These are phyloP conservation scores for Neomorphus geoffroyi DNA, from an alignment of 2,797 vertebrate genomes.

Conservation along the genomic window DNA sequence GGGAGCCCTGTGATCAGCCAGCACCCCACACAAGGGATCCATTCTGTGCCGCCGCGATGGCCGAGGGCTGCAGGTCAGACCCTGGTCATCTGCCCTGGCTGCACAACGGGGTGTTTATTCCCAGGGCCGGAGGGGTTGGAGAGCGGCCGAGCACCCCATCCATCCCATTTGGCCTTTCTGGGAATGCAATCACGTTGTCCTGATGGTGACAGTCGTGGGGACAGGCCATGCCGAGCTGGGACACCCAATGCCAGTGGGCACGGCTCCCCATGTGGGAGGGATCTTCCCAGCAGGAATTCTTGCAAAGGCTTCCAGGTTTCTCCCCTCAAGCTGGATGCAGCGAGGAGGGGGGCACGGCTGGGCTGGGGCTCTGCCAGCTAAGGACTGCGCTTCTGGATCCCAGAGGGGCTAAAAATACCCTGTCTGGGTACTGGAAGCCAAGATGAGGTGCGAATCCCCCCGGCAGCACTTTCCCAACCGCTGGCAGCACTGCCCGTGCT, in stretches of 20 bases:
- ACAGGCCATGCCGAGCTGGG: neutral
- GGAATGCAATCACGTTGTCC: neutral
- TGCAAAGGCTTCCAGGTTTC: neutral
- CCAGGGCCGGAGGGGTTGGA: neutral
- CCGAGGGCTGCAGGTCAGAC: neutral
- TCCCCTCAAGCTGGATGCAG: neutral
- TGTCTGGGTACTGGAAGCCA: neutral
- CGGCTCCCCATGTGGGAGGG: neutral
- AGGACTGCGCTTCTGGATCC: neutral
- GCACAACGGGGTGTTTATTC: conserved; percentile 26
- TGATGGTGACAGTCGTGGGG: neutral
- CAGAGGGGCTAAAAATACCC: conserved; percentile 26
- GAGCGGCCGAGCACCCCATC: accelerated
- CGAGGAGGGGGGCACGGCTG: accelerated
- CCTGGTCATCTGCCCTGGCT: neutral
- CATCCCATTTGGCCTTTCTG: neutral
- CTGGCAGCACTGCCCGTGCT: neutral
- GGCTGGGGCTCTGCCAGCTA: neutral
- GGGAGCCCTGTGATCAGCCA: neutral
- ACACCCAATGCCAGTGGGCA: neutral
- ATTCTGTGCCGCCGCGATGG: neutral
- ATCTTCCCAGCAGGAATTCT: neutral
- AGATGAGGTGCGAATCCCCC: neutral
- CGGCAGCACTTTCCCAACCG: neutral
- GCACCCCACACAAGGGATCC: neutral